Base-by-base conservation (phyloP, 2,797 vertebrate genomes). In the Serranus cabrilla region DNA sequence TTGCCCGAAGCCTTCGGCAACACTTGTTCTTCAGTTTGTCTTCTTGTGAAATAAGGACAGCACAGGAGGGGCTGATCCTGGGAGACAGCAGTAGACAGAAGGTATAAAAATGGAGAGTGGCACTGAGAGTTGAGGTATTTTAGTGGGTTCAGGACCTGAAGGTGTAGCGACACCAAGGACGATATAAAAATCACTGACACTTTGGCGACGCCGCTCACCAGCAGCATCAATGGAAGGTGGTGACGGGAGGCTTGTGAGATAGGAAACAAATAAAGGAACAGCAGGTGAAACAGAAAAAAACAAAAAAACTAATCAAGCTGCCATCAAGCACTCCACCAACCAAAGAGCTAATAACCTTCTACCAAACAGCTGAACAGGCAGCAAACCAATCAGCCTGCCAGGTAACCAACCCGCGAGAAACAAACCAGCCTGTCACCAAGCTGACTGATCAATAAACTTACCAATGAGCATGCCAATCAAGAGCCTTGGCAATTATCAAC, bases 1-100 rank as follows among this genome's bases (percentile, higher is more conserved):
- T 54, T 73, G 74, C 83, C 78, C 2, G 54, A 45, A 49, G 77
- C 56, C 18, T 37, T 74, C 3, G 4, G 59, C 66, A 13, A 20
- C 56, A 20, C 40, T 51, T 61, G 69, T 75, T 58, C 43, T 56
- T 52, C 37, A 50, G 2, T 0, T 17, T 55, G 50, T 71, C 23
- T 78, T 40, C 46, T 25, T 18, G 20, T 71, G 51, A 23, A 69
- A 27, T 25, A 6, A 55, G 40, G 55, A 60, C 47, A 49, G 40
- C 5, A 6, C 10, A 21, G 16, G 31, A 39, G 27, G 16, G 18
- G 43, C n/a, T 68, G 66, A 82, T 70, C 43, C 50, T 43, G 58
- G 52, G 59, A 79, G 61, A 73, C 59, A 66, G 54, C 54, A 5
- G 45, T 0, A 42, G 43, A 64, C 27, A 64, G 57, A n/a, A 54